A percentile compares a stretch with the other conserved stretches of the same genome.
Conservation (phyloP, 2,113 vertebrate species). For the Haemorhous mexicanus region DNA sequence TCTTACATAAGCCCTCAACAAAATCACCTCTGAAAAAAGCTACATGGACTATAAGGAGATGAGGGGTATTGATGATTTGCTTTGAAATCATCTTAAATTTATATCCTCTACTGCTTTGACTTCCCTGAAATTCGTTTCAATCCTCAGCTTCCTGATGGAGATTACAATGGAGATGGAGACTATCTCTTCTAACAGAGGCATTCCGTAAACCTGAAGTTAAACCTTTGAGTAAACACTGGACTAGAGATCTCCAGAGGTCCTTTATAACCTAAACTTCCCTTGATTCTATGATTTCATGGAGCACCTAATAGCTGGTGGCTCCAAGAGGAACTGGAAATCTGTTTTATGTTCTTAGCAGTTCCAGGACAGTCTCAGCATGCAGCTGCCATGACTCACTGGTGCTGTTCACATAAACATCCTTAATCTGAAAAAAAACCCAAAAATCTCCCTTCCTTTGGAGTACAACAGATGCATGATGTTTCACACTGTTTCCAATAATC, state of each 20-base stretch:
- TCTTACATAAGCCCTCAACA: neutral
- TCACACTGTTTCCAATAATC: neutral
- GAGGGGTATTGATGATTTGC: neutral
- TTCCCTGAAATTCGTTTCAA: neutral
- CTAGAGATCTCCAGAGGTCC: neutral
- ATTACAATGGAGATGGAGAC: neutral
- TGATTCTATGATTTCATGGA: neutral
- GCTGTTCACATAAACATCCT: neutral
- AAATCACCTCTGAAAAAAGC: neutral
- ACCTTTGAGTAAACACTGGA: neutral
- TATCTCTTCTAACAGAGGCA: neutral
- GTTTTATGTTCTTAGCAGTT: conserved; percentile 14
- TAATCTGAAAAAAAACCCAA: neutral
- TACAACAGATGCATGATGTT: neutral
- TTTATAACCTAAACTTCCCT: neutral
- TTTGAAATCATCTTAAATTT: neutral
- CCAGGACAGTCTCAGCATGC: neutral
- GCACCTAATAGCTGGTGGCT: neutral
- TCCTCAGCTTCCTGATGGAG: neutral
- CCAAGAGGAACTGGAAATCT: conserved; percentile 8
- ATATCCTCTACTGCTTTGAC: neutral
- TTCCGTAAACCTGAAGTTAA: neutral
- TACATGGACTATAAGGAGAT: neutral
- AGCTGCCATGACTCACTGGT: conserved; percentile 46
- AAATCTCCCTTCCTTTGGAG: neutral